phyloP scores from a whole-genome alignment of 1,140 invertebrate species.

The Copidosoma floridanum region DNA sequence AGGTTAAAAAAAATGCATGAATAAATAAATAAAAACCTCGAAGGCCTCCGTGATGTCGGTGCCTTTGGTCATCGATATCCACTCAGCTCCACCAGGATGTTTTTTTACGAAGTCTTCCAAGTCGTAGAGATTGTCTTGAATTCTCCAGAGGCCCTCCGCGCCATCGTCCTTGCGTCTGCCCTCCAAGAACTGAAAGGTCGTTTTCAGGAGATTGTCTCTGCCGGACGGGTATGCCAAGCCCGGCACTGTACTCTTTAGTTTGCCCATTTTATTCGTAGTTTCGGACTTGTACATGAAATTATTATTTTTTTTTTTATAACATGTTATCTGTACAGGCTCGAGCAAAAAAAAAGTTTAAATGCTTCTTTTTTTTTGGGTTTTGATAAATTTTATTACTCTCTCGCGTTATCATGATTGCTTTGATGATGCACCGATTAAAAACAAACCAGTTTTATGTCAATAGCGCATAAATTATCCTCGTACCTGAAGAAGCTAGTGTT shows the following conservation, averaged over 20 bases:
- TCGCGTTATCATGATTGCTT: too few relatives aligned
- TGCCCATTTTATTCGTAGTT: slow-evolving; percentile 24
- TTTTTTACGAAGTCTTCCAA: slow-evolving; percentile 64
- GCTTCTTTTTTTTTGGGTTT: too few relatives aligned
- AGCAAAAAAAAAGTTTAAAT: too few relatives aligned
- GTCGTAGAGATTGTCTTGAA: slow-evolving; percentile 75
- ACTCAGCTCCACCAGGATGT: slow-evolving; percentile 80
- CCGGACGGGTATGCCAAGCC: slow-evolving; percentile 35
- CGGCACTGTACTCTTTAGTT: slow-evolving; percentile 40
- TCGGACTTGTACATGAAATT: too few relatives aligned
- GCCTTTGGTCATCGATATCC: slow-evolving; percentile 70
- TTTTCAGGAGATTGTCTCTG: slow-evolving; percentile 32
- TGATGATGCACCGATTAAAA: too few relatives aligned
- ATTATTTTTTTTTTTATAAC: too few relatives aligned
- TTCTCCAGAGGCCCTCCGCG: slow-evolving; percentile 75
- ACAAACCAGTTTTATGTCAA: too few relatives aligned
- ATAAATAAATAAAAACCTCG: slow-evolving; percentile 51
- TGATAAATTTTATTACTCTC: too few relatives aligned
- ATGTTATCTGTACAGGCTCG: too few relatives aligned
- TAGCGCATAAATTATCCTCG: too few relatives aligned
- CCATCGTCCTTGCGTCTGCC: slow-evolving; percentile 69
- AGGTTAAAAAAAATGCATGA: not conserved
- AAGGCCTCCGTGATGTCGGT: slow-evolving; percentile 78
- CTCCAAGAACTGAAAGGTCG: slow-evolving; percentile 49
- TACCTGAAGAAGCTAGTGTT: too few relatives aligned